Base-by-base conservation (phyloP, 30 jellyfish, hydroid and myxozoan genomes). In the Turritopsis dohrnii region DNA sequence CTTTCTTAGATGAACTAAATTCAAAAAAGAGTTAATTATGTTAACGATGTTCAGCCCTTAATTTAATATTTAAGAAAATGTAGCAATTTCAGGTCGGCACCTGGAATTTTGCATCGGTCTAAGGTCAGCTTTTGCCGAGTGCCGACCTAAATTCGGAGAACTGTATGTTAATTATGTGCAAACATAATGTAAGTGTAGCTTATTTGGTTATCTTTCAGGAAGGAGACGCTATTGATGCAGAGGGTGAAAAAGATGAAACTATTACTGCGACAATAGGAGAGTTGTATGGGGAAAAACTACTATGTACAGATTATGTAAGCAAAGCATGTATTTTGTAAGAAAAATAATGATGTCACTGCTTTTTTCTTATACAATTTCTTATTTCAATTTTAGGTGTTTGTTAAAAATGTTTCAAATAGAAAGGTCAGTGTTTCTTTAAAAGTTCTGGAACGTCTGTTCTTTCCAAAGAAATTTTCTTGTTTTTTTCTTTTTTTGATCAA, bases 141-240 rank as follows among this genome's bases (percentile, higher is more conserved):
- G n/a, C n/a, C n/a, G n/a, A n/a, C n/a, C n/a, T n/a, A n/a, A n/a
- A 54, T 54, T 54, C 72, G 18, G n/a, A 16, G 72, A 54, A 16
- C 72, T 54, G n/a, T 54, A 18, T 54, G n/a, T 54, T n/a, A 54
- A 16, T n/a, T 54, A 54, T 54, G 72, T 16, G n/a, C n/a, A 54
- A 54, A 16, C 72, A n/a, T 54, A n/a, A 18, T 16, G n/a, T 54
- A n/a, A 16, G 72, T n/a, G 72, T 16, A 54, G n/a, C n/a, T n/a
- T n/a, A n/a, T 66, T 66, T 25, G 76, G 24, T 29, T 74, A 13
- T 8, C 41, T 75, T 29, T 27, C 60, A 92, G 96, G 99, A 94
- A 81, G 99, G 99, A 25, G 99, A 94, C 69, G 99, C 96, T 4
- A 81, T 94, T 22, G 99, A 94, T 79, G 94, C 95, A 0, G 99